These are phyloP conservation scores for Branchipolynoe longqiensis DNA, from an alignment of 2,888 invertebrate species.

Conservation along the genomic window DNA sequence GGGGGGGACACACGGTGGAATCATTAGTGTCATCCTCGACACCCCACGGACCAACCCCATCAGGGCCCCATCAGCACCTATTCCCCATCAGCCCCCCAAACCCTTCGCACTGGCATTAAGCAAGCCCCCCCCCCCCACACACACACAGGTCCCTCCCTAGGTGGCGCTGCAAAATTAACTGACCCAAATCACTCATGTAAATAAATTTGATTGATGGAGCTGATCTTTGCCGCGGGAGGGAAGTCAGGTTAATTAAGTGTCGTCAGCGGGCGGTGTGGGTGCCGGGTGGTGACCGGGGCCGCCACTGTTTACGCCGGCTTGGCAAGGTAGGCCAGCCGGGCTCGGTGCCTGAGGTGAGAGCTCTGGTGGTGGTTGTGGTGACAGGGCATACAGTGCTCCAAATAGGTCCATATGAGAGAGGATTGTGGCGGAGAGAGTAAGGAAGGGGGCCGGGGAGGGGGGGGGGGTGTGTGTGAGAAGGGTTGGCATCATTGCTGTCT, in stretches of 20 bases:
- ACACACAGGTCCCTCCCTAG: slow-evolving; percentile 56
- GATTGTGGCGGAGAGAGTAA: no score
- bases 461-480: no score
- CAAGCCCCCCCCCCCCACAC: neutral
- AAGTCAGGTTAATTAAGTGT: slow-evolving; percentile 60
- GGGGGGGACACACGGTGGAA: neutral
- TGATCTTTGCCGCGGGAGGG: slow-evolving; percentile 20
- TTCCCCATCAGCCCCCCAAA: neutral
- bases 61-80: neutral
- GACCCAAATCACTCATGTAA: slow-evolving; percentile 62
- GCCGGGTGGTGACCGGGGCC: neutral
- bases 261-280: slow-evolving; percentile 11
- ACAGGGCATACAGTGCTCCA: no score
- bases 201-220: slow-evolving; percentile 63
- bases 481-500: no score
- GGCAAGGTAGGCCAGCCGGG: no score
- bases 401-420: no score
- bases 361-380: no score
- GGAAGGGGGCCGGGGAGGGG: no score
- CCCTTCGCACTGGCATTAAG: neutral
- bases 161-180: slow-evolving; percentile 46
- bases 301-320: no score
- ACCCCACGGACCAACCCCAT: neutral
- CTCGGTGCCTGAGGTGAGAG: no score
- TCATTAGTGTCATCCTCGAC: neutral